These are phyloP conservation scores for Dromas ardeola DNA, from an alignment of 2,113 vertebrate species.

Conservation along the genomic window DNA sequence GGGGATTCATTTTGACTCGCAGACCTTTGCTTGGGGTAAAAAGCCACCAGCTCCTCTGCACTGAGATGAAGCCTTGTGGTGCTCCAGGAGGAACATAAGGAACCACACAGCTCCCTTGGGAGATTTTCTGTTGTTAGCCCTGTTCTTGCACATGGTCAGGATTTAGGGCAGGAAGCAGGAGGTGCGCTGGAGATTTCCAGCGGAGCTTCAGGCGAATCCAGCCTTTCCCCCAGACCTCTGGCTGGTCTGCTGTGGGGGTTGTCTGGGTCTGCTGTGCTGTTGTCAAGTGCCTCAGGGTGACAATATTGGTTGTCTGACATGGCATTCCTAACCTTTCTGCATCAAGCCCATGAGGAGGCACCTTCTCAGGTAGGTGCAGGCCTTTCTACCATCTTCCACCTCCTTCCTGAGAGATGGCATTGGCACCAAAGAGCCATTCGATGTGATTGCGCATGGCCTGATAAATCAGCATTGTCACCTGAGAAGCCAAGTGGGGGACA, in stretches of 20 bases:
- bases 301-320: fast-evolving
- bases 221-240: not conserved
- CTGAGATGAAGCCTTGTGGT: not conserved
- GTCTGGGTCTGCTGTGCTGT: not conserved
- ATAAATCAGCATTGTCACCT: not conserved
- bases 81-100: not conserved
- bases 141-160: fast-evolving
- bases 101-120: not conserved
- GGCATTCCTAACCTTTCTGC: not conserved
- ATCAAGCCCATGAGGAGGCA: fast-evolving
- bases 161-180: not conserved
- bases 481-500: not conserved
- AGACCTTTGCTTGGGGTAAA: not conserved
- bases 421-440: not conserved
- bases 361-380: not conserved
- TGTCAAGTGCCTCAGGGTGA: not conserved
- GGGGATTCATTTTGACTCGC: not conserved
- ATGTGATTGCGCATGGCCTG: not conserved
- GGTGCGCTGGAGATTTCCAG: not conserved
- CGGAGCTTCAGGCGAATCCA: not conserved
- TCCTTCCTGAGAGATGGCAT: not conserved
- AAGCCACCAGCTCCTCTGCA: not conserved
- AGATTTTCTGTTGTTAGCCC: not conserved
- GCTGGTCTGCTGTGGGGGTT: not conserved
- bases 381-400: not conserved